Conservation (phyloP, 2,113 vertebrate species). For the Tautogolabrus adspersus region DNA sequence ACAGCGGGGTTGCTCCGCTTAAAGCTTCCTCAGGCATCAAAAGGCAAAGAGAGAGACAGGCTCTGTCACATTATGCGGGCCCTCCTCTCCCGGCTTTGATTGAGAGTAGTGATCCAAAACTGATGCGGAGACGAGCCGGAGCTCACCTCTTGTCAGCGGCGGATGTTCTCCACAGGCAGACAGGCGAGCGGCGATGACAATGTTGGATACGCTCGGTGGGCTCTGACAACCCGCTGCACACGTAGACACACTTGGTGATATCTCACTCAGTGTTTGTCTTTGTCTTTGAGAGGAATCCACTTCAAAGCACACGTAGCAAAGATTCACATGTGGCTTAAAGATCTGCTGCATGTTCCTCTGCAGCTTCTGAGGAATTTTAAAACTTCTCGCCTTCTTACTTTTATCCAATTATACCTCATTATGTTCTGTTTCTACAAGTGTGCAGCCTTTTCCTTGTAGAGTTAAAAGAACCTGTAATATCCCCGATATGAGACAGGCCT, state of each 20-base stretch:
- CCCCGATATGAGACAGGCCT: not conserved
- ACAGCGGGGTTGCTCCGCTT: constrained; percentile 68
- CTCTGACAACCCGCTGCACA: constrained; percentile 75
- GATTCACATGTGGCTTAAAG: constrained; percentile 20
- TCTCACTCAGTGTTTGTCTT: constrained; percentile 73
- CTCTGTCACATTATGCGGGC: constrained; percentile 84
- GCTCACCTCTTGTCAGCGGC: constrained; percentile 77
- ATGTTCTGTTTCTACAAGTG: constrained; percentile 24
- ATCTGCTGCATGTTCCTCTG: not conserved
- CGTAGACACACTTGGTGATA: constrained; percentile 74
- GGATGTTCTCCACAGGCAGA: constrained; percentile 76
- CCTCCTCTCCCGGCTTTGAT: constrained; percentile 78
- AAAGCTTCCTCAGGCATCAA: constrained; percentile 74
- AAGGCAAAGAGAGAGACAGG: constrained; percentile 72
- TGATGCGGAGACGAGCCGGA: constrained; percentile 79
- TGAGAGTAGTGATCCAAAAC: constrained; percentile 88
- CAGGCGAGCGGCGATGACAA: constrained; percentile 81
- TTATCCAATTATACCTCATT: constrained; percentile 24
- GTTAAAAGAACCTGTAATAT: constrained; percentile 22
- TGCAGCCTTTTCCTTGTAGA: constrained; percentile 19
- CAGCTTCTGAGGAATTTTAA: not conserved
- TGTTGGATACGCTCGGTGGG: constrained; percentile 79
- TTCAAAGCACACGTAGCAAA: constrained; percentile 3
- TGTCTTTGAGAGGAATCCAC: constrained; percentile 61
- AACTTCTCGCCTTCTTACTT: not conserved